Evolutionary conservation across 2,797 vertebrate species (phyloP).

Genomic region (Hylomyscus alleni): DNA sequence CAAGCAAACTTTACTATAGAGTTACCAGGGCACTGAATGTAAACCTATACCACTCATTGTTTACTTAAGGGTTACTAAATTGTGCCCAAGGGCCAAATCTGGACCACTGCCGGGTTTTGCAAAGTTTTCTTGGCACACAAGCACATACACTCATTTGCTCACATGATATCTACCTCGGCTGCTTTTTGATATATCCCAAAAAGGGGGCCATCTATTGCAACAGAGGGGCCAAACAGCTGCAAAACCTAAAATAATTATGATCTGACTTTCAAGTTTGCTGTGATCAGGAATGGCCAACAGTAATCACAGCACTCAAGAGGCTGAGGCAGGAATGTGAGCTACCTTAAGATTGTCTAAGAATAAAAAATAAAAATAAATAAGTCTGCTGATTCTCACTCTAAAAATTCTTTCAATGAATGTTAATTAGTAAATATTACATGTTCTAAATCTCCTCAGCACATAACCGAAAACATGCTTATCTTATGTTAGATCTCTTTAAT

Average conservation of each 20-base stretch:
- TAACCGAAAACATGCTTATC: neutral
- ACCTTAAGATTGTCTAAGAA: neutral
- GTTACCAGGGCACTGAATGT: constrained; percentile 9
- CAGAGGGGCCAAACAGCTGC: neutral
- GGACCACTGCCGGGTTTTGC: neutral
- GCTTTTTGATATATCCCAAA: neutral
- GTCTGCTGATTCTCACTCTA: neutral
- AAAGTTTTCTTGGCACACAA: constrained; percentile 67
- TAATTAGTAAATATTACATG: neutral
- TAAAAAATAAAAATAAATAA: neutral
- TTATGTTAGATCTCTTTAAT: neutral
- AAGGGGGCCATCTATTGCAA: neutral
- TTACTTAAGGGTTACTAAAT: constrained; percentile 21
- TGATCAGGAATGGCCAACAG: neutral
- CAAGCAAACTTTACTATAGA: constrained; percentile 50
- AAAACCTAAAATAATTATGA: constrained; percentile 11
- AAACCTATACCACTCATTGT: neutral
- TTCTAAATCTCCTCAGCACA: constrained; percentile 23
- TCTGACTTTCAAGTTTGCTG: constrained; percentile 13
- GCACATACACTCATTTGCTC: neutral
- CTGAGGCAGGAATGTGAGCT: neutral
- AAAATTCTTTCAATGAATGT: constrained; percentile 7
- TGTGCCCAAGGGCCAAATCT: constrained; percentile 30
- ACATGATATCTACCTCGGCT: neutral
- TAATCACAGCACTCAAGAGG: neutral